A percentile compares a stretch with the other conserved stretches of the same genome.
phyloP scores from a whole-genome alignment of 2,797 vertebrate genomes.

The Acrossocheilus fasciatus region DNA sequence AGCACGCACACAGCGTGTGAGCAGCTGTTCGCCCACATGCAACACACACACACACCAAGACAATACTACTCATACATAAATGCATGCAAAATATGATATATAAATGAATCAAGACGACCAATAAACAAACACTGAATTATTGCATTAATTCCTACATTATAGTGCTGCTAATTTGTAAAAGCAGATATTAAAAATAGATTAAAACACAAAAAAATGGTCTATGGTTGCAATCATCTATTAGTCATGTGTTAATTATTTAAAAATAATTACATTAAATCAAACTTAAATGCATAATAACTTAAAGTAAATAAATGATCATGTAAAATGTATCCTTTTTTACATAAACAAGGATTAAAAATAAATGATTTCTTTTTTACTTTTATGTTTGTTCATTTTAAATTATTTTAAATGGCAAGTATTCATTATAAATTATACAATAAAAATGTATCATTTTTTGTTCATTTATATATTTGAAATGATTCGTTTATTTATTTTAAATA shows the following conservation, averaged over 20 bases:
- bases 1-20: slow-evolving; percentile 11
- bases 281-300: too few species aligned
- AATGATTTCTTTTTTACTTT: background rate
- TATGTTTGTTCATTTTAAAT: too few species aligned
- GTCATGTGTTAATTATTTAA: too few species aligned
- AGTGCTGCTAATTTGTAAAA: background rate
- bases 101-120: background rate
- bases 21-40: slow-evolving; percentile 28
- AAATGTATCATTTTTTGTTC: too few species aligned
- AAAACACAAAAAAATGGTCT: background rate
- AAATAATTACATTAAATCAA: background rate
- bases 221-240: background rate
- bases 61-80: background rate
- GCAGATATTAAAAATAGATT: background rate
- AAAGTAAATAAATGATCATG: background rate
- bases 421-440: too few species aligned
- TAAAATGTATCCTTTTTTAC: too few species aligned
- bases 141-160: background rate
- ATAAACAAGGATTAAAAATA: background rate
- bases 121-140: background rate
- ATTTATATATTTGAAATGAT: too few species aligned
- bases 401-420: too few species aligned
- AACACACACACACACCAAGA: background rate
- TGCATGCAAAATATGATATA: slow-evolving; percentile 15
- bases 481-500: too few species aligned